These are phyloP conservation scores for Enchytraeus crypticus DNA, from an alignment of 2,888 invertebrate genomes.

Conservation along the genomic window DNA sequence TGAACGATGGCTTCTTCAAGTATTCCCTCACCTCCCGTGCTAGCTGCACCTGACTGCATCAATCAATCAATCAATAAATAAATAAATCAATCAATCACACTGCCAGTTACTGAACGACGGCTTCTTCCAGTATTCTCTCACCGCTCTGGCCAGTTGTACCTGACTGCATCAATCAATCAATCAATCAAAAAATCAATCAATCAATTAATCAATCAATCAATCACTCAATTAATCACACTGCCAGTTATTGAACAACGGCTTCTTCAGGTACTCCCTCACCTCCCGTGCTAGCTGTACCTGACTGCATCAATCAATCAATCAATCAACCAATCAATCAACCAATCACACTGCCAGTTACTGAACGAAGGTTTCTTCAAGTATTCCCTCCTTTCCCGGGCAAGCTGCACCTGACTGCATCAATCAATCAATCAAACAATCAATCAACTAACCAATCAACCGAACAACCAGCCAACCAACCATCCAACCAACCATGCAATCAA, in stretches of 20 bases:
- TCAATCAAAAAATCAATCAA: too few species aligned
- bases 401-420: conserved; percentile 1
- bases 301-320: neutral
- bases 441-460: conserved; percentile 57
- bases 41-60: conserved; percentile 33
- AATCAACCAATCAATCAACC: neutral
- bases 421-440: neutral
- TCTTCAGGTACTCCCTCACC: conserved; percentile 59
- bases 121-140: conserved; percentile 59
- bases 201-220: too few species aligned
- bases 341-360: conserved; percentile 70
- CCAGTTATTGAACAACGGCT: conserved; percentile 69
- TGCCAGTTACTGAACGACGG: too few species aligned
- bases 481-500: neutral
- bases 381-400: conserved; percentile 58
- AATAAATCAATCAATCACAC: conserved; percentile 54
- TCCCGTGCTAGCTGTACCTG: conserved; percentile 52
- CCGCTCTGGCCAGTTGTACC: conserved; percentile 54
- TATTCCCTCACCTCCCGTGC: conserved; percentile 59
- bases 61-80: neutral
- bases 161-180: too few species aligned
- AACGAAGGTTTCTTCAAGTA: conserved; percentile 61
- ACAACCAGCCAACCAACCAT: too few species aligned
- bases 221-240: conserved; percentile 64
- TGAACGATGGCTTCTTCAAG: conserved; percentile 64